These are phyloP conservation scores for Vipera latastei DNA, from an alignment of 2,797 vertebrate species.

Conservation along the genomic window DNA sequence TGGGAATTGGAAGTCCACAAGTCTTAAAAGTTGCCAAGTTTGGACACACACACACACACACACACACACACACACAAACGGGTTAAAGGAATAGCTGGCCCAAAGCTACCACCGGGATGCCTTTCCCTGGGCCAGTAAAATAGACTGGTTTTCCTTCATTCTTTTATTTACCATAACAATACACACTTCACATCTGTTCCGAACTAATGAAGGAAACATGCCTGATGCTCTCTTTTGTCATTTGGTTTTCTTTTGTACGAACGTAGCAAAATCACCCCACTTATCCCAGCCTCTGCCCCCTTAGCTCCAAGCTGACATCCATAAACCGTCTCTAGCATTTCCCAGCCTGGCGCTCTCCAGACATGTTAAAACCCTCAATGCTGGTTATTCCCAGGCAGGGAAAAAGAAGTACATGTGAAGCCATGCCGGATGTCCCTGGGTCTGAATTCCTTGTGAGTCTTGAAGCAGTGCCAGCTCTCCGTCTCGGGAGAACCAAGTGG, in stretches of 20 bases:
- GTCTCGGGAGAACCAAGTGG: background rate
- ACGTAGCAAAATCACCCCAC: background rate
- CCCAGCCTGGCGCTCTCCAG: background rate
- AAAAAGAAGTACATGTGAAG: background rate
- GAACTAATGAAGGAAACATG: background rate
- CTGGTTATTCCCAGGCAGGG: background rate
- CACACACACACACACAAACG: too few relatives aligned
- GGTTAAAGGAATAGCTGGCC: background rate
- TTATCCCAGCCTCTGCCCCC: background rate
- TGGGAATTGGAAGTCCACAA: background rate
- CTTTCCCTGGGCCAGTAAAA: background rate
- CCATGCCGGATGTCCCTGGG: too few relatives aligned
- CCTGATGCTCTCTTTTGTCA: background rate
- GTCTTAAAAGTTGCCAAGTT: background rate
- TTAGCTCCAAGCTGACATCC: too few relatives aligned
- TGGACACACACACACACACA: background rate
- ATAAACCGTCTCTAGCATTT: background rate
- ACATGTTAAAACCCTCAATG: background rate
- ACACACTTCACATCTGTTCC: background rate
- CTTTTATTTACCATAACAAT: background rate
- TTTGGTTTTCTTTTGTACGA: background rate
- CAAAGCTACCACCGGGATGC: background rate
- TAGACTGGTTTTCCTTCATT: background rate
- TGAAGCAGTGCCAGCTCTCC: background rate
- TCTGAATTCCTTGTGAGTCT: background rate